These are phyloP conservation scores for Crocallis elinguaria DNA, from an alignment of 2,888 invertebrate genomes.

Conservation along the genomic window DNA sequence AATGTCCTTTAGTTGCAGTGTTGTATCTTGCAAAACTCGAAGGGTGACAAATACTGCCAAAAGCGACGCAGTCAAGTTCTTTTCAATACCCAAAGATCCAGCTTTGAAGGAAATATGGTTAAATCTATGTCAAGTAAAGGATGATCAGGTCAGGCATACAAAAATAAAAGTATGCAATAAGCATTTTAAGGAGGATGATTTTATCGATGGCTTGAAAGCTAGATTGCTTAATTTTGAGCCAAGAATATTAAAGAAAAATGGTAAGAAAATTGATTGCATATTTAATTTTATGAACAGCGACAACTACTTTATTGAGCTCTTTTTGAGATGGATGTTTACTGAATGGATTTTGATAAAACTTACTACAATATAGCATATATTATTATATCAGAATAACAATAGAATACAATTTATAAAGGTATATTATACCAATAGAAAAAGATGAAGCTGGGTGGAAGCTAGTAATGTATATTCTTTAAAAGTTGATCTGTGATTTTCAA, in stretches of 20 bases:
- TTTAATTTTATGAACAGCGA: too few species aligned
- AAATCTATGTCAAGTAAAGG: conserved; percentile 4
- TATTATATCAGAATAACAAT: too few species aligned
- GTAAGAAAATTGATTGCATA: conserved; percentile 4
- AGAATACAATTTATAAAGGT: too few species aligned
- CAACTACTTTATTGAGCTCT: too few species aligned
- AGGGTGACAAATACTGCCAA: background rate
- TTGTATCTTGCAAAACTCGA: conserved; percentile 7
- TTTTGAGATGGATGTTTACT: too few species aligned
- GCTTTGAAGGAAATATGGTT: conserved; percentile 1
- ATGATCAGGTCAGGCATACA: background rate
- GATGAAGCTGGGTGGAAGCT: too few species aligned
- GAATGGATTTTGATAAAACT: too few species aligned
- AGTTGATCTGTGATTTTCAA: too few species aligned
- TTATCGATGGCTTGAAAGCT: conserved; percentile 7
- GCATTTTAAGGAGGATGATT: conserved; percentile 13
- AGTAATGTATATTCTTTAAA: too few species aligned
- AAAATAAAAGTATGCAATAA: conserved; percentile 12
- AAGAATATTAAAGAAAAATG: conserved; percentile 7
- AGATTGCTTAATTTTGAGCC: conserved; percentile 7
- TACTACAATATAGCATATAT: too few species aligned
- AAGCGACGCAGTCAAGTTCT: background rate
- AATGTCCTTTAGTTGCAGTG: conserved; percentile 7
- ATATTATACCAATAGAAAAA: too few species aligned
- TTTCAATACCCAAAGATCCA: conserved; percentile 13